phyloP scores from a whole-genome alignment of 1,140 invertebrate genomes.

The Eufriesea mexicana region DNA sequence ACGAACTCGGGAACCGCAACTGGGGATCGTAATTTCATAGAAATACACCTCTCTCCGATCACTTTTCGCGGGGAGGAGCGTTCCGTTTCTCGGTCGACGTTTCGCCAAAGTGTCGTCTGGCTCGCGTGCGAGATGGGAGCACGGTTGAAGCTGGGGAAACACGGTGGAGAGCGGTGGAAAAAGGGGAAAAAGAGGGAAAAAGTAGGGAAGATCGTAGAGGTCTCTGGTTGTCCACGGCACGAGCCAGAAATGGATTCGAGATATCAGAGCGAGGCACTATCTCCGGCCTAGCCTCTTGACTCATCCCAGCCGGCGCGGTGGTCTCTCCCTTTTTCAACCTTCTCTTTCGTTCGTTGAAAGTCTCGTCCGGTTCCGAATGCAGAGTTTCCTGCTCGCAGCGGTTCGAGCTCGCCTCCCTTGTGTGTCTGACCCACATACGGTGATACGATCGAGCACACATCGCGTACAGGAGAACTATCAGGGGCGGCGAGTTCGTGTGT shows the following conservation, averaged over 20 bases:
- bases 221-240: slow-evolving; percentile 51
- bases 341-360: slow-evolving; percentile 61
- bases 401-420: slow-evolving; percentile 54
- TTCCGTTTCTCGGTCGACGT: background rate
- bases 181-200: background rate
- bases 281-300: slow-evolving; percentile 49
- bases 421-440: slow-evolving; percentile 67
- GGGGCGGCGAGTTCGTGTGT: background rate
- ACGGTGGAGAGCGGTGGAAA: background rate
- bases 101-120: background rate
- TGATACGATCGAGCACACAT: slow-evolving; percentile 63
- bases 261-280: slow-evolving; percentile 65
- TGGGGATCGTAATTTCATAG: background rate
- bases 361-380: slow-evolving; percentile 67
- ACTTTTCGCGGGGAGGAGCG: background rate
- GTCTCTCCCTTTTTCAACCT: slow-evolving; percentile 19
- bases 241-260: slow-evolving; percentile 67
- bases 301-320: background rate
- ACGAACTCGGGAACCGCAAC: too few species aligned
- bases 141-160: background rate
- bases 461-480: slow-evolving; percentile 42
- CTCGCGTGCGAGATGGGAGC: background rate
- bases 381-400: slow-evolving; percentile 64
- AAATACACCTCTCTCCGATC: background rate
- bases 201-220: slow-evolving; percentile 19